Evolutionary conservation across 2,888 invertebrate genomes (phyloP).

Genomic region (Philaethria dido): DNA sequence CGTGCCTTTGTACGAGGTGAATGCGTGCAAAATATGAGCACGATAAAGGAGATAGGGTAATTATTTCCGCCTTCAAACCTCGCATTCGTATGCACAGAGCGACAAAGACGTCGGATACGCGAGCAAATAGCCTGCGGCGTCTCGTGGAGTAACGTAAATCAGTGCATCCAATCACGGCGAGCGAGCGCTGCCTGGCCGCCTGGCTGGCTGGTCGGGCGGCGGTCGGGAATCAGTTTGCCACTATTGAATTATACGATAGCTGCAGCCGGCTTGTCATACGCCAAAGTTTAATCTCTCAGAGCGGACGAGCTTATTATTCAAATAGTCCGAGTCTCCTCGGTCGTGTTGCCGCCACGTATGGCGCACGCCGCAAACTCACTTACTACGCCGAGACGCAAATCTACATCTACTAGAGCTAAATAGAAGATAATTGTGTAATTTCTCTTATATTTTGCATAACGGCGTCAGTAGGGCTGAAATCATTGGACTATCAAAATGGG

Average conservation of each 20-base stretch:
- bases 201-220: slow-evolving; percentile 45
- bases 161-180: slow-evolving; percentile 68
- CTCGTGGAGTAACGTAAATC: slow-evolving; percentile 59
- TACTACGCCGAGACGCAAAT: slow-evolving; percentile 8
- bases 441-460: background rate
- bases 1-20: slow-evolving; percentile 60
- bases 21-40: slow-evolving; percentile 48
- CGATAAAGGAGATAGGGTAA: slow-evolving; percentile 59
- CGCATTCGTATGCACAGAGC: slow-evolving; percentile 53
- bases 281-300: slow-evolving; percentile 79
- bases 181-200: too few relatives aligned
- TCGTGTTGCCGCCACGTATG: slow-evolving; percentile 73
- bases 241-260: slow-evolving; percentile 81
- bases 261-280: slow-evolving; percentile 78
- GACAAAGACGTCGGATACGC: slow-evolving; percentile 60
- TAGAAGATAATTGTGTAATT: slow-evolving; percentile 14
- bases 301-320: slow-evolving; percentile 80
- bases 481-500: slow-evolving; percentile 72
- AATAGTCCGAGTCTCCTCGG: slow-evolving; percentile 72
- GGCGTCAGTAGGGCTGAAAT: slow-evolving; percentile 51
- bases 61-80: slow-evolving; percentile 65
- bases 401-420: background rate
- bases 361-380: slow-evolving; percentile 49
- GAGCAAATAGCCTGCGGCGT: slow-evolving; percentile 58
- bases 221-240: slow-evolving; percentile 78